Conservation (phyloP, 2,113 vertebrate species). For the Phylloscopus trochilus region DNA sequence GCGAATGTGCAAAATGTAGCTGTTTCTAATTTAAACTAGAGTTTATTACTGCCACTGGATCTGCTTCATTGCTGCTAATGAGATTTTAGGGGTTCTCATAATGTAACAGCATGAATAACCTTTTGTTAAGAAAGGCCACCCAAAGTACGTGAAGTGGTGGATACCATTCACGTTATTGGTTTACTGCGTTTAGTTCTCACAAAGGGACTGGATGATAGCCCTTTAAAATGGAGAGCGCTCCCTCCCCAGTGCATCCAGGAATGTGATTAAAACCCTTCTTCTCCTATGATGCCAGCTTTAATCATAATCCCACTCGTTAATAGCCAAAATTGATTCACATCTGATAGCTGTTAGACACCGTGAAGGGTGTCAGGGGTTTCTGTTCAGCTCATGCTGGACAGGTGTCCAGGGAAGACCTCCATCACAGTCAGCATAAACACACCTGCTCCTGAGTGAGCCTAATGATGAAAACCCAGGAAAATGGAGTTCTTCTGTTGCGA, state of each 20-base stretch:
- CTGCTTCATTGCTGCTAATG: conserved; percentile 43
- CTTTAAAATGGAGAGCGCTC: background rate
- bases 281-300: background rate
- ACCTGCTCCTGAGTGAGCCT: background rate
- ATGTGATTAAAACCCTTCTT: background rate
- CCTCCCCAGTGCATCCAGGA: background rate
- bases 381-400: background rate
- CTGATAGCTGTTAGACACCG: background rate
- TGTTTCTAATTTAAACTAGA: conserved; percentile 52
- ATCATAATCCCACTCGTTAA: background rate
- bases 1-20: background rate
- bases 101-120: background rate
- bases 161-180: background rate
- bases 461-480: background rate
- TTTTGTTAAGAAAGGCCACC: conserved; percentile 49
- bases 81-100: conserved; percentile 31
- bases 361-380: background rate
- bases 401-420: conserved; percentile 11
- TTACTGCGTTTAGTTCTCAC: background rate
- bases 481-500: background rate
- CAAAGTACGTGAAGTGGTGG: conserved; percentile 16
- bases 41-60: conserved; percentile 49
- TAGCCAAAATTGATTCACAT: background rate
- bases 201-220: conserved; percentile 1
- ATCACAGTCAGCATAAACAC: background rate